Evolutionary conservation across 2,797 vertebrate species (phyloP), one percentile per base, ranked within the genome.

Genomic region (Dallia pectoralis): DNA sequence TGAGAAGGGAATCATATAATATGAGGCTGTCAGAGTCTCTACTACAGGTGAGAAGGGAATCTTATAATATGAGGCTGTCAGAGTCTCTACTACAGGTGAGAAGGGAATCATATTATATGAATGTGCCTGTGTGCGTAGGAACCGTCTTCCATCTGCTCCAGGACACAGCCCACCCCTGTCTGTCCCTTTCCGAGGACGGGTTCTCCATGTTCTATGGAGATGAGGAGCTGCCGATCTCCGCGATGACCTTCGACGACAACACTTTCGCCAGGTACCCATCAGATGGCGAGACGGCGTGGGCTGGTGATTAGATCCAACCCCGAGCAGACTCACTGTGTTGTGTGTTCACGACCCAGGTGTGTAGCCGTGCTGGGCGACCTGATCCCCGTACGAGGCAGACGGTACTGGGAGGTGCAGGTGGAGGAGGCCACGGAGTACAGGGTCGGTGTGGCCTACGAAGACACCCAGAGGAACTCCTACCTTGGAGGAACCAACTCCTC

Each of bases 331-430:
- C 40, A 14, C 19, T 53, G 49, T 51, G 49, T 51, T 18, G 49
- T 51, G 49, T 51, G 49, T 51, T 18, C 19, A 66, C 19, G 53
- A 75, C 70, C 51, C 81, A 99, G 97, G 61, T 96, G 95, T 70
- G 95, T 95, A 25, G 96, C 95, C 0, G 92, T 97, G 63, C 84
- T 98, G 79, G 96, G 95, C 14, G 91, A 94, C 70, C 89, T 97
- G 71, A 95, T 96, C 70, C 94, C 94, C 0, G 93, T 97, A 62
- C 90, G 89, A 76, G 94, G 95, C 19, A 91, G 87, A 75, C 96
- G 97, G 77, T 98, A 97, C 88, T 98, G 96, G 96, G 97, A 98
- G 74, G 93, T 97, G 0, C 94, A 97, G 77, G 93, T 93, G 67
- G 93, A 95, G 0, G 94, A 96, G 51, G 77, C 48, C 1, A 89